Conservation (phyloP, 2,888 invertebrate species). For the Tetragonisca angustula region DNA sequence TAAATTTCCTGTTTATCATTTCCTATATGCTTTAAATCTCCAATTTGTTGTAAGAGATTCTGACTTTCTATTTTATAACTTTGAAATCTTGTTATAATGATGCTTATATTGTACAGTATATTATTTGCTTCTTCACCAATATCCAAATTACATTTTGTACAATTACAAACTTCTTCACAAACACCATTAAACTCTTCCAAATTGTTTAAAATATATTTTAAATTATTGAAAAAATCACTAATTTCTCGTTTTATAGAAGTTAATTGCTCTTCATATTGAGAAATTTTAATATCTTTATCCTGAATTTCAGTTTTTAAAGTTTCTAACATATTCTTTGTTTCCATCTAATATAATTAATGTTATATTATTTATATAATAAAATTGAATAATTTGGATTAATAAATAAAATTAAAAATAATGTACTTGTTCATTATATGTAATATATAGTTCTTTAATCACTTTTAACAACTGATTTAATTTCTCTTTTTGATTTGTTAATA, state of each 20-base stretch:
- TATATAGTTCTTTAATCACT: slow-evolving; percentile 66
- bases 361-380: slow-evolving; percentile 2
- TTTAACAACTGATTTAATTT: slow-evolving; percentile 73
- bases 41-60: slow-evolving; percentile 60
- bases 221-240: slow-evolving; percentile 62
- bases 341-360: slow-evolving; percentile 62
- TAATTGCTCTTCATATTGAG: slow-evolving; percentile 68
- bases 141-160: slow-evolving; percentile 54
- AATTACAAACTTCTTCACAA: slow-evolving; percentile 59
- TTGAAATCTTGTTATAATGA: slow-evolving; percentile 60
- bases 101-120: slow-evolving; percentile 60
- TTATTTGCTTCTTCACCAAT: slow-evolving; percentile 63
- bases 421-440: slow-evolving; percentile 69
- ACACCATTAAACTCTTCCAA: slow-evolving; percentile 64
- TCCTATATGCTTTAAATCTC: slow-evolving; percentile 51
- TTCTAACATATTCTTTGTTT: slow-evolving; percentile 61
- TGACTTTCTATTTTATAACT: slow-evolving; percentile 66
- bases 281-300: slow-evolving; percentile 67
- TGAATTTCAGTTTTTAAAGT: slow-evolving; percentile 63
- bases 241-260: slow-evolving; percentile 62
- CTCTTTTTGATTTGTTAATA: slow-evolving; percentile 73
- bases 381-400: neutral
- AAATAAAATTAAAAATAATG: slow-evolving; percentile 1
- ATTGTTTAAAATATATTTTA: slow-evolving; percentile 66
- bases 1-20: slow-evolving; percentile 14